A percentile compares a stretch with the other conserved stretches of the same genome.
Evolutionary conservation across 2,888 invertebrate genomes (phyloP).

Genomic region (Andrena camellia): DNA sequence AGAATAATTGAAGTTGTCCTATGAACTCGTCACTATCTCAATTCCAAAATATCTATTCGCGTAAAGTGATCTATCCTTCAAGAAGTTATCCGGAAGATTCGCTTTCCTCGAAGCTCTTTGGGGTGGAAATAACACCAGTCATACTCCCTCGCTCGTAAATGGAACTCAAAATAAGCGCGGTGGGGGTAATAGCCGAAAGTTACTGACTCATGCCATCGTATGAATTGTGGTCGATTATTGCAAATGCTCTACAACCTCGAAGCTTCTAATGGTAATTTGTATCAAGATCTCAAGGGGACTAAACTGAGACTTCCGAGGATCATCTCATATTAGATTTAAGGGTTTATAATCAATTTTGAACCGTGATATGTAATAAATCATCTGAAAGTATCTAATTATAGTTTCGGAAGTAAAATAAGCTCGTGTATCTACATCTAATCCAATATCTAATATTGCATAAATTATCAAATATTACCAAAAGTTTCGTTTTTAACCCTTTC

Average conservation of each 20-base stretch:
- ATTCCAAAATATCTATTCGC: neutral
- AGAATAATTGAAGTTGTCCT: neutral
- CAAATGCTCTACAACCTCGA: neutral
- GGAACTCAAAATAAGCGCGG: neutral
- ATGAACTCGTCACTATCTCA: neutral
- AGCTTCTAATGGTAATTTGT: no score
- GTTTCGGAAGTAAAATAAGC: no score
- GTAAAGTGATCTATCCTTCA: no score
- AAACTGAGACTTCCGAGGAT: no score
- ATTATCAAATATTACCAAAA: constrained; percentile 86
- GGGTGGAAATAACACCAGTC: neutral
- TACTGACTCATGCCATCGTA: neutral
- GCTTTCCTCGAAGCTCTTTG: neutral
- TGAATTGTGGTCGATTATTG: neutral
- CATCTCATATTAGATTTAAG: no score
- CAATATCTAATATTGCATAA: no score
- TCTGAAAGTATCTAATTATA: no score
- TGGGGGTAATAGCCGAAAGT: constrained; percentile 1
- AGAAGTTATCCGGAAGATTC: neutral
- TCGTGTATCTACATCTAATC: no score
- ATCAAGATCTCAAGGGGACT: no score
- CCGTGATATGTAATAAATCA: no score
- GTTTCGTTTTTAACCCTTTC: constrained; percentile 91
- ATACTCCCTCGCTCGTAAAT: neutral
- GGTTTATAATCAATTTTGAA: no score